A percentile compares a stretch with the other conserved stretches of the same genome.
Conservation (phyloP, 2,888 invertebrate genomes). For the Apamea sordens region DNA sequence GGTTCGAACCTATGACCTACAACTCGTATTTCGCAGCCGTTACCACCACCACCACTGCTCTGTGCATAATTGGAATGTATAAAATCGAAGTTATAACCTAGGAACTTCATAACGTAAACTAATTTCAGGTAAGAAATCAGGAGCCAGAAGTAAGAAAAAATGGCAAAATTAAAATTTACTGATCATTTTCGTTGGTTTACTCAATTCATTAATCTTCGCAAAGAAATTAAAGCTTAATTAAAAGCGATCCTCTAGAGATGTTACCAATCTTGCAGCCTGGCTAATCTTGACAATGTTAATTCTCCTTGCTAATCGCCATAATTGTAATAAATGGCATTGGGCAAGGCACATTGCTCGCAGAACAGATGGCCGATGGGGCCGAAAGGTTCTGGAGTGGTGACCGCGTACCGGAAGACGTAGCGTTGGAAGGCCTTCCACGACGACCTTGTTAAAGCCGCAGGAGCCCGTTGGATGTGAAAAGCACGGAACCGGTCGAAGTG, state of each 20-base stretch:
- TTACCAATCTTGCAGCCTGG: neutral
- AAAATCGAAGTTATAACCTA: neutral
- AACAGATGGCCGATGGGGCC: no score
- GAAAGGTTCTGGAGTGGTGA: no score
- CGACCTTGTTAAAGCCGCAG: no score
- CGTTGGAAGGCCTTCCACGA: no score
- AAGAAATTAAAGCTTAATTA: neutral
- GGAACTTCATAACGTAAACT: neutral
- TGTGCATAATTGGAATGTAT: neutral
- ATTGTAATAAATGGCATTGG: no score
- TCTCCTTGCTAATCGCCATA: neutral
- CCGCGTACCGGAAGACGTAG: no score
- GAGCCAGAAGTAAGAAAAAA: neutral
- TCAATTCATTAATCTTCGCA: neutral
- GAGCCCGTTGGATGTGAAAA: no score
- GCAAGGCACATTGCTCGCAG: no score
- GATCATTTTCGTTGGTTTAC: neutral
- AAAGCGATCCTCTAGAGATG: neutral
- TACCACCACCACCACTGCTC: no score
- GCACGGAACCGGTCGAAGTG: no score
- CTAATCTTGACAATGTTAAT: neutral
- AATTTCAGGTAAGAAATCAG: neutral
- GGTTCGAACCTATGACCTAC: no score
- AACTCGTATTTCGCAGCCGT: no score
- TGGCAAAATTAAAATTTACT: neutral